Evolutionary conservation across 2,888 invertebrate species (phyloP).

Genomic region (Lissonota sp.): DNA sequence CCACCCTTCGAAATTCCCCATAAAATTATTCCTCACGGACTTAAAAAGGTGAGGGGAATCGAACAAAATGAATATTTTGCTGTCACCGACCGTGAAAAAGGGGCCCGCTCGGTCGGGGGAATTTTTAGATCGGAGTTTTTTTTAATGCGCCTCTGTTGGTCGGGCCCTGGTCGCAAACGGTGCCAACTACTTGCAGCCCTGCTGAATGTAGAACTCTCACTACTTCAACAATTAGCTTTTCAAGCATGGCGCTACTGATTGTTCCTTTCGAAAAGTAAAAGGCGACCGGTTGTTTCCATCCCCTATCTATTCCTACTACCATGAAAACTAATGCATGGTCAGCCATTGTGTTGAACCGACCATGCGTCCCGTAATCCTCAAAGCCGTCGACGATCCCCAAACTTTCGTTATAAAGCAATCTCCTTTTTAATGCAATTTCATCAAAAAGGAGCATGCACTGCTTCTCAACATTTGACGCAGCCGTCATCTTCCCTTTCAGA

Average conservation of each 20-base stretch:
- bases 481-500: neutral
- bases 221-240: slow-evolving; percentile 22
- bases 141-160: slow-evolving; percentile 29
- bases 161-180: slow-evolving; percentile 36
- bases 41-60: slow-evolving; percentile 37
- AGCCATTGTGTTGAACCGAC: neutral
- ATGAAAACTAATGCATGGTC: slow-evolving; percentile 30
- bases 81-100: neutral
- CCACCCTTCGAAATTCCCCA: slow-evolving; percentile 8
- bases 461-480: neutral
- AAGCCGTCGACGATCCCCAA: slow-evolving; percentile 13
- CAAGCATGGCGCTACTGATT: neutral
- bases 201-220: slow-evolving; percentile 23
- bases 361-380: slow-evolving; percentile 30
- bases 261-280: slow-evolving; percentile 24
- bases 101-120: neutral
- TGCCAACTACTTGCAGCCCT: slow-evolving; percentile 27
- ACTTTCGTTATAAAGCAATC: slow-evolving; percentile 5
- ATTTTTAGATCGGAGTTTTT: neutral
- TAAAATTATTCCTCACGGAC: slow-evolving; percentile 39
- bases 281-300: slow-evolving; percentile 17
- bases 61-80: slow-evolving; percentile 20
- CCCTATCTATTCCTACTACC: neutral
- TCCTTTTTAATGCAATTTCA: slow-evolving; percentile 29
- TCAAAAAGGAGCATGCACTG: slow-evolving; percentile 25